Conservation (phyloP, 2,113 vertebrate genomes). For the Percina caprodes region DNA sequence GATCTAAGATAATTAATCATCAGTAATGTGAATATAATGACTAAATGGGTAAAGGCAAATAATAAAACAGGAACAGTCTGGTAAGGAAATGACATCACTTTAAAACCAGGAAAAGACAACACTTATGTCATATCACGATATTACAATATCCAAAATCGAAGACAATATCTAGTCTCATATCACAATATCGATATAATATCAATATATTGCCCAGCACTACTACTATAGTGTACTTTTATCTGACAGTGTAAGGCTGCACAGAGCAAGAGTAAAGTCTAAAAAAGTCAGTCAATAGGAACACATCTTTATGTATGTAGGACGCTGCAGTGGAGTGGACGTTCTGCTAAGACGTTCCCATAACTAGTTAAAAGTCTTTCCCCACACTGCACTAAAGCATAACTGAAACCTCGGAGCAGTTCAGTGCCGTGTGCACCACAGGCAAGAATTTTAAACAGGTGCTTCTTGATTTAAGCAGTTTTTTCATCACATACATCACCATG, state of each 20-base stretch:
- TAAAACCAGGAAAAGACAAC: too few species aligned
- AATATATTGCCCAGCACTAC: too few species aligned
- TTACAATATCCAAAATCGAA: too few species aligned
- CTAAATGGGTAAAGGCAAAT: too few species aligned
- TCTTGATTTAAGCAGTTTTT: conserved; percentile 25
- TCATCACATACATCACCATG: conserved; percentile 23
- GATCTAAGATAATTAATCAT: too few species aligned
- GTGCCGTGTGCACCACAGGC: conserved; percentile 8
- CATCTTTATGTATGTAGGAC: conserved; percentile 54
- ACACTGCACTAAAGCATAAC: conserved; percentile 33
- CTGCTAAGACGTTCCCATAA: conserved; percentile 24
- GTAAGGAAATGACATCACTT: too few species aligned
- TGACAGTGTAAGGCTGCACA: conserved; percentile 14
- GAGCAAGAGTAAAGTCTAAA: conserved; percentile 46
- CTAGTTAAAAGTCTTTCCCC: conserved; percentile 51
- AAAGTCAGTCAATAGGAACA: conserved; percentile 47
- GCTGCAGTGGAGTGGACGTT: conserved; percentile 18
- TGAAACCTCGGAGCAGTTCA: conserved; percentile 24
- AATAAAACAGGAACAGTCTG: too few species aligned
- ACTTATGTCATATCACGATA: too few species aligned
- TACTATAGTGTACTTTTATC: neutral
- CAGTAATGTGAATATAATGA: too few species aligned
- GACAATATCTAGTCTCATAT: too few species aligned
- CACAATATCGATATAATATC: too few species aligned
- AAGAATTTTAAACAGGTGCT: conserved; percentile 50